Conservation (phyloP, 2,888 invertebrate species). For the Cerastis rubricosa region DNA sequence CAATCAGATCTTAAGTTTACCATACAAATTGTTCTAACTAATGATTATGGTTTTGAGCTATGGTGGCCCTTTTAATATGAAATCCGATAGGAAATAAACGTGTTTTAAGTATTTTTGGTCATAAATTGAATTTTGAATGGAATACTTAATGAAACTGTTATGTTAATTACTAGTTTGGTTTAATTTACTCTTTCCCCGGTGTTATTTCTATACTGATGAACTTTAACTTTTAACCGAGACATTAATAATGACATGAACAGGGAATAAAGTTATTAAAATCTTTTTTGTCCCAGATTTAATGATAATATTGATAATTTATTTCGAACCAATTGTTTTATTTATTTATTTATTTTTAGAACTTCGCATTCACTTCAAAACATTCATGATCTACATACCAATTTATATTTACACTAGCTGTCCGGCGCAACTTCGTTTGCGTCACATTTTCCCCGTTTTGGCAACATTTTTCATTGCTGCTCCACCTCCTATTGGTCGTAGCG, state of each 20-base stretch:
- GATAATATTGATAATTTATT: neutral
- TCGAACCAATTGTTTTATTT: too few species aligned
- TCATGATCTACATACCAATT: neutral
- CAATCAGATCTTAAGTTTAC: constrained; percentile 66
- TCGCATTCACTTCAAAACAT: neutral
- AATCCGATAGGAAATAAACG: constrained; percentile 78
- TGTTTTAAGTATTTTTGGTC: constrained; percentile 65
- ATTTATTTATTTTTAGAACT: too few species aligned
- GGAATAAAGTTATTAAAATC: neutral
- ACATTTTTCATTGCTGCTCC: too few species aligned
- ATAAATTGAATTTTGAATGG: constrained; percentile 67
- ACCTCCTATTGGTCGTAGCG: too few species aligned
- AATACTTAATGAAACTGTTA: constrained; percentile 53
- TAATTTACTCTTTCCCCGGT: constrained; percentile 4
- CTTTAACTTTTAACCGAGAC: neutral
- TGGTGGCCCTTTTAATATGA: constrained; percentile 75
- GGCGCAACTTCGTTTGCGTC: too few species aligned
- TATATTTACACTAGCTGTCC: too few species aligned
- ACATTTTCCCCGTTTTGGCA: too few species aligned
- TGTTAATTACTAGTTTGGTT: constrained; percentile 29
- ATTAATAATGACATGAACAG: neutral
- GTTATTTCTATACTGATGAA: neutral
- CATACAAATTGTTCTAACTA: constrained; percentile 82
- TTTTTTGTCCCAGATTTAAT: neutral
- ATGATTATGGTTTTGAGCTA: constrained; percentile 75